phyloP scores from a whole-genome alignment of 2,797 vertebrate genomes.

The Cheirogaleus major region DNA sequence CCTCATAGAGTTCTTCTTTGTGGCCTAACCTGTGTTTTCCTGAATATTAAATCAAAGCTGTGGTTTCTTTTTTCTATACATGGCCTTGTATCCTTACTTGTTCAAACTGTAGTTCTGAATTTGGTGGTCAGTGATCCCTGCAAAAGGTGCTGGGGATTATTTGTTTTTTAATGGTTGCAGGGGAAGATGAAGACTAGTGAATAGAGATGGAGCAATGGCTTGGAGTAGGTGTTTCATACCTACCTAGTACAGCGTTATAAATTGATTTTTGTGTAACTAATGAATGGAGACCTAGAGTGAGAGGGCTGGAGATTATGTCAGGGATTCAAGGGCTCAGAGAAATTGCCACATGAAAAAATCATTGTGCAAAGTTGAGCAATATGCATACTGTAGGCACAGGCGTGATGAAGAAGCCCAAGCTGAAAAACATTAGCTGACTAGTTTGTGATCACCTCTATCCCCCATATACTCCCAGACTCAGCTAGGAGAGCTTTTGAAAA shows the following conservation, averaged over 20 bases:
- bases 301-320: neutral
- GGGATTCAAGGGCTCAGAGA: neutral
- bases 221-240: neutral
- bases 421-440: neutral
- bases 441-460: neutral
- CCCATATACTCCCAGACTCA: neutral
- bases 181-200: neutral
- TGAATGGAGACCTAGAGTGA: neutral
- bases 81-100: neutral
- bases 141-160: neutral
- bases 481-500: neutral
- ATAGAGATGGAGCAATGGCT: neutral
- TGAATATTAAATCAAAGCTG: neutral
- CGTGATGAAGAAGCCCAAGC: neutral
- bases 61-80: neutral
- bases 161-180: neutral
- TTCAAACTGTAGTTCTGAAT: neutral
- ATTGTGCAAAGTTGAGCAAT: neutral
- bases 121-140: neutral
- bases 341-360: neutral
- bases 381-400: neutral
- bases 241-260: neutral
- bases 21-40: neutral
- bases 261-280: neutral
- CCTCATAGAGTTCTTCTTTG: neutral